phyloP scores from a whole-genome alignment of 2,888 invertebrate species.

The Drosophila infuscata region DNA sequence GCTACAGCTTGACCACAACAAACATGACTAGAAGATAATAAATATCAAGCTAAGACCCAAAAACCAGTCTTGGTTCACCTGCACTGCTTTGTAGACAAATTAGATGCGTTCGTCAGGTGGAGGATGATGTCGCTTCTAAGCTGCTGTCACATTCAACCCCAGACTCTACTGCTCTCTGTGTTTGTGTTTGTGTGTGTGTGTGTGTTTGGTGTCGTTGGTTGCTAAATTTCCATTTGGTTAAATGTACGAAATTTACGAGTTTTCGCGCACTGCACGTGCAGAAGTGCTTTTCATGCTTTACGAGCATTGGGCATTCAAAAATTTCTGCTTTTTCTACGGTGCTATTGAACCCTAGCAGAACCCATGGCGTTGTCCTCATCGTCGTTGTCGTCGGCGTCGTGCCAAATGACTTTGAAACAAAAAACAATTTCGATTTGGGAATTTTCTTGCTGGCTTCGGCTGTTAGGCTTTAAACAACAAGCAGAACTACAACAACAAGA shows the following conservation, averaged over 20 bases:
- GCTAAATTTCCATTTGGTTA: conserved; percentile 70
- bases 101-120: conserved; percentile 19
- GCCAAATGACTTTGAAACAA: conserved; percentile 67
- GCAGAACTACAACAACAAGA: conserved; percentile 7
- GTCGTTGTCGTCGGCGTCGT: conserved; percentile 45
- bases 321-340: conserved; percentile 38
- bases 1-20: conserved; percentile 27
- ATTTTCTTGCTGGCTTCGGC: conserved; percentile 16
- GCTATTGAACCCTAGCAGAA: conserved; percentile 63
- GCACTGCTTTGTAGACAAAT: conserved; percentile 24
- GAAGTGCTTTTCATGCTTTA: conserved; percentile 67
- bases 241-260: conserved; percentile 71
- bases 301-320: conserved; percentile 47
- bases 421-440: conserved; percentile 58
- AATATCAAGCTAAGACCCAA: conserved; percentile 41
- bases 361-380: conserved; percentile 8
- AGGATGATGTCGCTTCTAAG: conserved; percentile 3
- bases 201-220: conserved; percentile 10
- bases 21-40: conserved; percentile 19
- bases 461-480: conserved; percentile 29
- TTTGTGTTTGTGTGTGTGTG: neutral
- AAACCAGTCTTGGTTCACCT: conserved; percentile 62
- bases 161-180: neutral
- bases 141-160: conserved; percentile 37
- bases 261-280: conserved; percentile 67